phyloP scores from a whole-genome alignment of 2,888 invertebrate genomes.

The Crossocerus cetratus region DNA sequence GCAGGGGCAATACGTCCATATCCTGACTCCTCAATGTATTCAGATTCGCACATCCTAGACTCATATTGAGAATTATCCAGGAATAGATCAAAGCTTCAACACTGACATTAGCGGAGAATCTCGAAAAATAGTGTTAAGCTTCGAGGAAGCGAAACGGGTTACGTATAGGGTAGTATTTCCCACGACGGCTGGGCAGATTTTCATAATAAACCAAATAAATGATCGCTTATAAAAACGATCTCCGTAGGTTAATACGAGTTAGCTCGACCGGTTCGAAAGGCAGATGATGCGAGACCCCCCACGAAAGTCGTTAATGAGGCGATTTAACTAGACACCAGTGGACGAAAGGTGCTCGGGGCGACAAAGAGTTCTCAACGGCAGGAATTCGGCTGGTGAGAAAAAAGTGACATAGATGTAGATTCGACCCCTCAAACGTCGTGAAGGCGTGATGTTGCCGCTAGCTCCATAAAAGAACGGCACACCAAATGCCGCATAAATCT shows the following conservation, averaged over 20 bases:
- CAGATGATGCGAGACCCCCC: conserved; percentile 72
- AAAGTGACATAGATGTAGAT: conserved; percentile 16
- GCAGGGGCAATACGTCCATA: too few species aligned
- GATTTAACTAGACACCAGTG: conserved; percentile 74
- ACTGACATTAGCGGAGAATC: too few species aligned
- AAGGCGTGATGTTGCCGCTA: conserved; percentile 59
- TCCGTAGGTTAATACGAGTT: conserved; percentile 44
- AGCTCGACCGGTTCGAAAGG: conserved; percentile 55
- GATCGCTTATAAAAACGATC: conserved; percentile 33
- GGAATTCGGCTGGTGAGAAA: conserved; percentile 43
- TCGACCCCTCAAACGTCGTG: conserved; percentile 36
- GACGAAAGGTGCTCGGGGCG: conserved; percentile 46
- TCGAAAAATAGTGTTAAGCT: too few species aligned
- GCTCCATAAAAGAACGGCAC: conserved; percentile 59
- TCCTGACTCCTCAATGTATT: too few species aligned
- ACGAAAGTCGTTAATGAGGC: conserved; percentile 73
- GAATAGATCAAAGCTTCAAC: too few species aligned
- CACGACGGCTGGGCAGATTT: conserved; percentile 4
- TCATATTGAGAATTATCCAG: too few species aligned
- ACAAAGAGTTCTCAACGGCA: conserved; percentile 35
- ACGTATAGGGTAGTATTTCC: background rate
- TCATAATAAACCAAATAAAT: conserved; percentile 24
- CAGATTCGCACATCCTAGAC: too few species aligned
- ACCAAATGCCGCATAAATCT: conserved; percentile 49
- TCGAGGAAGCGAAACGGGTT: too few species aligned